Conservation (phyloP, 1,140 invertebrate species). For the Aphaenogaster rudis region DNA sequence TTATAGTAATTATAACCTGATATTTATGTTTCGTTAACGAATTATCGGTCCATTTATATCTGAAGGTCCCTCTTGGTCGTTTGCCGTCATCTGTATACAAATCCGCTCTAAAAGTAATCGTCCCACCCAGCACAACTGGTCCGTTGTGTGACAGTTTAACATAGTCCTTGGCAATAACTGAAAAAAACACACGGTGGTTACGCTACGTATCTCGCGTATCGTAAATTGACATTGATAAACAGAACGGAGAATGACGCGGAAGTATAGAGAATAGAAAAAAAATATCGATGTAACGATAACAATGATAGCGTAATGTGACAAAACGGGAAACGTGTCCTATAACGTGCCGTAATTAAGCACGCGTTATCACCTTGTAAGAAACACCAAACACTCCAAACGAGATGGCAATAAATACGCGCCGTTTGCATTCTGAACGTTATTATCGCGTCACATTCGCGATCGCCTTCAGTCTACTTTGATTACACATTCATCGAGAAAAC, state of each 20-base stretch:
- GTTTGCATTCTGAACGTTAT: constrained; percentile 65
- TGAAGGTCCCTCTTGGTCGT: constrained; percentile 83
- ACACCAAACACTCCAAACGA: constrained; percentile 59
- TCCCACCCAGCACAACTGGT: constrained; percentile 89
- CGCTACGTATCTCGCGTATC: no score
- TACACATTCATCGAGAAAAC: background rate
- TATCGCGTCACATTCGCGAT: constrained; percentile 61
- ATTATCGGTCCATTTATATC: constrained; percentile 88
- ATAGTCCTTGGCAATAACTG: constrained; percentile 76
- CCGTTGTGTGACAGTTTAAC: constrained; percentile 87
- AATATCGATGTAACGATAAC: constrained; percentile 13
- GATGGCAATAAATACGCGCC: constrained; percentile 72
- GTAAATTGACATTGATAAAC: background rate
- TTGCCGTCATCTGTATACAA: constrained; percentile 84
- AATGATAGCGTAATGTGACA: background rate
- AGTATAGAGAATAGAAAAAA: background rate
- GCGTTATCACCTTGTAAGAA: constrained; percentile 65
- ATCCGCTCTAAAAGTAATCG: constrained; percentile 89
- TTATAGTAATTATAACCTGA: constrained; percentile 82
- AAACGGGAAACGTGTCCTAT: background rate
- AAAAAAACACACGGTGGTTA: constrained; percentile 53
- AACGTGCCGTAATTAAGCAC: background rate
- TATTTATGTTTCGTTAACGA: constrained; percentile 86
- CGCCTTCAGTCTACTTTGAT: background rate
- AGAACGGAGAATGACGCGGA: background rate